A percentile compares a stretch with the other conserved stretches of the same genome.
Conservation (phyloP, 2,888 invertebrate species). For the Polydrusus tereticollis region DNA sequence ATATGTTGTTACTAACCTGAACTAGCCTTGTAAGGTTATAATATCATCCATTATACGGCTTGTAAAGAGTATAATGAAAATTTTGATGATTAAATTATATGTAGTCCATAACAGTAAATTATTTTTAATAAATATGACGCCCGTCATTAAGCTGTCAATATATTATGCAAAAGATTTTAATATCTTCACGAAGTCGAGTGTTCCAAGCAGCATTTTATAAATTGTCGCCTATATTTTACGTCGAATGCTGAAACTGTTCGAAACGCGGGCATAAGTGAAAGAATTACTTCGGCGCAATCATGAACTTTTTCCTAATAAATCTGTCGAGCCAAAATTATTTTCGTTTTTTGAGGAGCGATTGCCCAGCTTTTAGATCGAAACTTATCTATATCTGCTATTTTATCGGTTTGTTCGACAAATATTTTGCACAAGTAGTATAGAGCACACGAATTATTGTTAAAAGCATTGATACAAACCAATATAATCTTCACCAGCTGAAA, state of each 20-base stretch:
- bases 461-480: too few relatives aligned
- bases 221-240: conserved; percentile 21
- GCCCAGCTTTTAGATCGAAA: conserved; percentile 2
- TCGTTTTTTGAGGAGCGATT: conserved; percentile 10
- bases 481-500: too few relatives aligned
- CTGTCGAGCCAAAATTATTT: conserved; percentile 2
- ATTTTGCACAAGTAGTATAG: not conserved
- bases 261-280: conserved; percentile 8
- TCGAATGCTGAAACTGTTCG: conserved; percentile 11
- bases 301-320: conserved; percentile 30
- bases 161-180: not conserved
- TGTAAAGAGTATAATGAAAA: not conserved
- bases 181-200: conserved; percentile 7
- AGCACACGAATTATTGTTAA: too few relatives aligned
- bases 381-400: conserved; percentile 14
- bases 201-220: conserved; percentile 20
- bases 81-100: not conserved
- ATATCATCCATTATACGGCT: too few relatives aligned
- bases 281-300: conserved; percentile 17
- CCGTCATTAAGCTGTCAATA: not conserved
- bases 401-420: conserved; percentile 14
- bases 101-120: not conserved
- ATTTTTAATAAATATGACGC: not conserved
- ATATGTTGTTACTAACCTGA: too few relatives aligned
- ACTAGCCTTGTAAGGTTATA: too few relatives aligned